These are phyloP conservation scores for Xerus rutilus DNA, from an alignment of 2,797 vertebrate species.

Conservation along the genomic window DNA sequence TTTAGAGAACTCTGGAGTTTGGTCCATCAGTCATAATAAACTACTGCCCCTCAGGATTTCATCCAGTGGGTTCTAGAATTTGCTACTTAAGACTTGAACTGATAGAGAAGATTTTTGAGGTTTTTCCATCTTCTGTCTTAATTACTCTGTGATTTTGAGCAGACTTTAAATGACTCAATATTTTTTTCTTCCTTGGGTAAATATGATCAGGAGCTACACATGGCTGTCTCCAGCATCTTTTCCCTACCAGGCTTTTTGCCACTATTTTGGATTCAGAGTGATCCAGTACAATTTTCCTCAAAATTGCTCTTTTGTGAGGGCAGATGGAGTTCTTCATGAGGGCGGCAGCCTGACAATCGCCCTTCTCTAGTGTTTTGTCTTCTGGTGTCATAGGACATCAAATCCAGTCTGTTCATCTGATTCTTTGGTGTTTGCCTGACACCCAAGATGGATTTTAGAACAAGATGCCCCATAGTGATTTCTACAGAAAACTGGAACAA, in stretches of 20 bases:
- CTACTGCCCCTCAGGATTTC: neutral
- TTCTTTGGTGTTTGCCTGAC: neutral
- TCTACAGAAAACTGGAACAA: neutral
- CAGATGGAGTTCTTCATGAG: neutral
- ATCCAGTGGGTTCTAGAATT: neutral
- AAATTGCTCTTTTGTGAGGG: neutral
- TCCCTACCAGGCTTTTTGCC: neutral
- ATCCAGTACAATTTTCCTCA: neutral
- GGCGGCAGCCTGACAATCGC: neutral
- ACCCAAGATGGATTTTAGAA: neutral
- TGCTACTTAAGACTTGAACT: neutral
- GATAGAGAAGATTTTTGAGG: neutral
- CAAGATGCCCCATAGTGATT: neutral
- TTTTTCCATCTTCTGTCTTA: neutral
- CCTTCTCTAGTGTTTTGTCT: neutral
- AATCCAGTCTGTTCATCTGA: neutral
- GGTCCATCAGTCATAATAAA: neutral
- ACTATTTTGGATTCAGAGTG: neutral
- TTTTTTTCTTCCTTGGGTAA: neutral
- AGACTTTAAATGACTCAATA: neutral
- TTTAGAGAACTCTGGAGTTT: neutral
- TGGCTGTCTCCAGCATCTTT: neutral
- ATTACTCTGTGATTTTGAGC: conserved; percentile 22
- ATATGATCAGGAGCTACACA: neutral
- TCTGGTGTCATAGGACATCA: neutral